Evolutionary conservation across 2,888 invertebrate species (phyloP).

Genomic region (Andrena bucephala): DNA sequence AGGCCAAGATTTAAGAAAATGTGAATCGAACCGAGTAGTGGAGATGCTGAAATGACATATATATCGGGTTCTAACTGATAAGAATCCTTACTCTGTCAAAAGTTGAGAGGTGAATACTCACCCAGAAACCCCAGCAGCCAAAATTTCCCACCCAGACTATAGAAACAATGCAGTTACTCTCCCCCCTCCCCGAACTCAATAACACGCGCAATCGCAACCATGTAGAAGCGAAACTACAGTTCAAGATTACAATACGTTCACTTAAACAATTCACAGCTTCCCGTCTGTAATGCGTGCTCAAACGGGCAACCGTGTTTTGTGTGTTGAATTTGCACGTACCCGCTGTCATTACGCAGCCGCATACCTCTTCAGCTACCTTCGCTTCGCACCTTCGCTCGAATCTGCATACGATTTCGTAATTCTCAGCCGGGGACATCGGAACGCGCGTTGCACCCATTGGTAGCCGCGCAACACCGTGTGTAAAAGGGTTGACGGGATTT

Average conservation of each 20-base stretch:
- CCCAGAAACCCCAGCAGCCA: too few species aligned
- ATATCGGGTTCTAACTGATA: too few species aligned
- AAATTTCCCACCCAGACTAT: too few species aligned
- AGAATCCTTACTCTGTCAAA: too few species aligned
- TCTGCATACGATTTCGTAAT: constrained; percentile 21
- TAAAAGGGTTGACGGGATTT: neutral
- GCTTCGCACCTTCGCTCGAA: constrained; percentile 14
- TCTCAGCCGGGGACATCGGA: neutral
- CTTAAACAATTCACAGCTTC: constrained; percentile 6
- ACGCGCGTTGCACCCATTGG: neutral
- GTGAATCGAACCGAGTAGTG: too few species aligned
- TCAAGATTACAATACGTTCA: constrained; percentile 2
- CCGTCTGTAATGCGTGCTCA: neutral
- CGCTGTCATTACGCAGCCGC: constrained; percentile 21
- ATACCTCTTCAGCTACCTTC: constrained; percentile 1
- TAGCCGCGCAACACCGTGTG: neutral
- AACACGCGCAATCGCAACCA: neutral
- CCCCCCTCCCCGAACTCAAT: neutral
- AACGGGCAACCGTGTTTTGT: neutral
- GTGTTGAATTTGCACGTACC: constrained; percentile 19
- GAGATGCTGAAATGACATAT: too few species aligned
- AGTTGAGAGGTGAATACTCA: too few species aligned
- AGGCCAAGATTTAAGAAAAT: too few species aligned
- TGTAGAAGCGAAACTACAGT: neutral
- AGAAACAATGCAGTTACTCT: too few species aligned